These are phyloP conservation scores for Adelosebastes latens DNA, from an alignment of 2,797 vertebrate species.

Conservation along the genomic window DNA sequence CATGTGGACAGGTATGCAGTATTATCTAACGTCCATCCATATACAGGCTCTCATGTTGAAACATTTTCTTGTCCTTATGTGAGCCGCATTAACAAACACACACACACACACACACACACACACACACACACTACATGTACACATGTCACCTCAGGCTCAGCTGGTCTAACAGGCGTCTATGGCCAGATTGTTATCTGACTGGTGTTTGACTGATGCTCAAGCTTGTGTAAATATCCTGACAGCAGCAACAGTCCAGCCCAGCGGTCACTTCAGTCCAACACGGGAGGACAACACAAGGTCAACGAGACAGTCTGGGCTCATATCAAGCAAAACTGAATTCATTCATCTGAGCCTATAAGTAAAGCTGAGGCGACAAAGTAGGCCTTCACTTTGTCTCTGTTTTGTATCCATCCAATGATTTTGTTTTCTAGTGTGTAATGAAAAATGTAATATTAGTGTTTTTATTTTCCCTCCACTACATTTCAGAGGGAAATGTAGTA, in stretches of 20 bases:
- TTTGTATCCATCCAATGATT: neutral
- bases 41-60: neutral
- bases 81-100: neutral
- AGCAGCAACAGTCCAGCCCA: neutral
- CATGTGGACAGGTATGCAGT: neutral
- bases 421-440: neutral
- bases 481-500: too few relatives aligned
- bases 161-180: neutral
- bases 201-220: neutral
- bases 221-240: constrained; percentile 15
- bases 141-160: neutral
- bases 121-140: neutral
- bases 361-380: too few relatives aligned
- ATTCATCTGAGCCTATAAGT: too few relatives aligned
- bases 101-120: neutral
- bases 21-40: neutral
- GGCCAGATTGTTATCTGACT: neutral
- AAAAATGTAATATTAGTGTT: neutral
- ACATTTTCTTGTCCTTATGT: neutral
- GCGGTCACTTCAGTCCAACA: neutral
- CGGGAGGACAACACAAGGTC: neutral
- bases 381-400: too few relatives aligned
- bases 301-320: neutral
- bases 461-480: too few relatives aligned
- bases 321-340: neutral